A percentile compares a stretch with the other conserved stretches of the same genome.
Conservation (phyloP, 2,888 invertebrate species). For the Troilus luridus region DNA sequence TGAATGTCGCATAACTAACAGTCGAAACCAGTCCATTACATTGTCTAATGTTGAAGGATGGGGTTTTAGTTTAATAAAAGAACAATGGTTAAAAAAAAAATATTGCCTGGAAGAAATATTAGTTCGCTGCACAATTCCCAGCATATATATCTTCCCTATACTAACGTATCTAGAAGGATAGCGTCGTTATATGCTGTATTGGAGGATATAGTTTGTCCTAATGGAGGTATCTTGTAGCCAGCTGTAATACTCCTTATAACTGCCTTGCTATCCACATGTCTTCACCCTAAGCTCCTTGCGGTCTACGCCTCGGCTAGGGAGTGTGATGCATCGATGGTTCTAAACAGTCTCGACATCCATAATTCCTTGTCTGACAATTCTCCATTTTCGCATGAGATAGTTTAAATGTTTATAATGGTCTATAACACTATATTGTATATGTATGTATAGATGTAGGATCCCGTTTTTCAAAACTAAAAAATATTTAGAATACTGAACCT, state of each 20-base stretch:
- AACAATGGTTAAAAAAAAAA: too few species aligned
- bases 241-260: conserved; percentile 32
- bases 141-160: not conserved
- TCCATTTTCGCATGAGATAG: not conserved
- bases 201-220: conserved; percentile 31
- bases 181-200: not conserved
- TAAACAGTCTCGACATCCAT: not conserved
- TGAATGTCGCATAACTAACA: too few species aligned
- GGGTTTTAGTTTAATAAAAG: too few species aligned
- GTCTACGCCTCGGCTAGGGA: not conserved
- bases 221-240: conserved; percentile 41
- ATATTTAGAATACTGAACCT: too few species aligned
- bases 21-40: too few species aligned
- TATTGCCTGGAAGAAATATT: too few species aligned
- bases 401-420: not conserved
- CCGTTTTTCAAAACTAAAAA: too few species aligned
- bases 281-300: conserved; percentile 4
- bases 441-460: too few species aligned
- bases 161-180: not conserved
- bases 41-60: too few species aligned
- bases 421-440: too few species aligned
- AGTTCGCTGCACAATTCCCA: not conserved
- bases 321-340: not conserved
- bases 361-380: not conserved
- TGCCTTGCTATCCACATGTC: conserved; percentile 6